Evolutionary conservation across 1,140 invertebrate genomes (phyloP), one percentile per base, ranked within the genome.

Genomic region (Penaeus japonicus): DNA sequence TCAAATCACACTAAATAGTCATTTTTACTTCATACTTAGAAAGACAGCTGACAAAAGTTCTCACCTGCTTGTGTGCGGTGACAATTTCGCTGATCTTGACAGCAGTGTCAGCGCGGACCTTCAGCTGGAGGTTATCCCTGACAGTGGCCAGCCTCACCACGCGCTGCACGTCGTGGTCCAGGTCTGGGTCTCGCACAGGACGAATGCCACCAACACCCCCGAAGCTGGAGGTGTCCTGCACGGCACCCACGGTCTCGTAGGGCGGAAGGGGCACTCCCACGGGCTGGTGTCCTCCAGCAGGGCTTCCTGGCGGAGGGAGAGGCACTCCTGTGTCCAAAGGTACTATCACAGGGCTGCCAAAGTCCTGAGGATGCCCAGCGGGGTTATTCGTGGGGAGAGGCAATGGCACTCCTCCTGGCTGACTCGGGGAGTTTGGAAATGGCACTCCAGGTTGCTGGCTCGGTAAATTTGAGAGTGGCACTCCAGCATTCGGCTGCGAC

Each of bases 1-100:
- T 10, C 15, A 17, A 73, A 73, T 73, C 65, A 73, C 65, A 73
- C 24, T 12, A 15, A 17, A 15, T 27, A 12, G 12, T 7, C 1
- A 15, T 47, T 47, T 47, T 47, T n/a, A n/a, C n/a, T n/a, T n/a
- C n/a, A 62, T 62, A 62, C 59, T n/a, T n/a, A 62, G 59, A 27
- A 73, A 17, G 1, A 10, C 5, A 15, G 65, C 10, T 10, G 65
- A 10, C 24, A 17, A 17, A 73, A 17, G 24, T 27, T 7, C 89
- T 75, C 59, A 90, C 89, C 89, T 90, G 89, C 75, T 85, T 84
- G 80, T 90, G 89, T 1, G 89, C 89, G 70, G 62, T 90, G 85
- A 90, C 55, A 27, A 90, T 81, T 17, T 84, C 86, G 35, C 73
- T 88, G 62, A 90, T 85, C 77, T 85, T 90, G 39, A 90, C 77